A percentile compares a stretch with the other conserved stretches of the same genome.
Conservation (phyloP, 2,888 invertebrate genomes). For the Temnothorax unifasciatus region DNA sequence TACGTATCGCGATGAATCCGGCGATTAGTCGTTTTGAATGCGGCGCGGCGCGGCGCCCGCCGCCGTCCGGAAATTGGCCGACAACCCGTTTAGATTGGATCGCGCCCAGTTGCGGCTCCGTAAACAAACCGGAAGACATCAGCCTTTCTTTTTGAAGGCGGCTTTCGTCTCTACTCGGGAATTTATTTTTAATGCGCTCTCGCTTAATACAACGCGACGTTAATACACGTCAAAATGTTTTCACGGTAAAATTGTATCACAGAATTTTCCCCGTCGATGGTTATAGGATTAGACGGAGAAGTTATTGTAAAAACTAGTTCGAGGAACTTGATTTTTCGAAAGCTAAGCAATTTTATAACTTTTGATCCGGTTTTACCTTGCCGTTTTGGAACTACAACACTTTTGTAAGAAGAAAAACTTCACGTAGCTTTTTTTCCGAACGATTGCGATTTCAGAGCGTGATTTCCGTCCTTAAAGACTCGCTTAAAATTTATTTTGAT, state of each 20-base stretch:
- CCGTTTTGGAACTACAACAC: neutral
- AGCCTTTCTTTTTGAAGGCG: constrained; percentile 8
- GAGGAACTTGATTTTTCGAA: neutral
- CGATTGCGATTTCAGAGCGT: neutral
- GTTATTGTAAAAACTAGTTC: neutral
- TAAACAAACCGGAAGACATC: constrained; percentile 27
- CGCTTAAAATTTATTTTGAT: neutral
- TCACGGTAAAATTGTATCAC: neutral
- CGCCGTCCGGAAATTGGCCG: constrained; percentile 43
- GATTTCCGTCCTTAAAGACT: neutral
- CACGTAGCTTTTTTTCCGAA: neutral
- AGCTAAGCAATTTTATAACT: constrained; percentile 10
- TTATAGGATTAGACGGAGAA: neutral
- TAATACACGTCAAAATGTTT: neutral
- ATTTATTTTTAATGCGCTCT: constrained; percentile 35
- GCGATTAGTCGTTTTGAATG: constrained; percentile 34
- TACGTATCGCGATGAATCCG: constrained; percentile 49
- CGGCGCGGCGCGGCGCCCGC: constrained; percentile 44
- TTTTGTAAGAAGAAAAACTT: neutral
- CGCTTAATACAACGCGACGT: neutral
- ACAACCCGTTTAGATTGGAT: constrained; percentile 40
- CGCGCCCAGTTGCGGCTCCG: constrained; percentile 31
- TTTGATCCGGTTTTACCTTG: neutral
- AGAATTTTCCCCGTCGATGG: neutral
- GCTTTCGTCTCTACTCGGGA: constrained; percentile 8